A percentile compares a stretch with the other conserved stretches of the same genome.
Evolutionary conservation across 1,140 invertebrate genomes (phyloP).

Genomic region (Phortica variegata): DNA sequence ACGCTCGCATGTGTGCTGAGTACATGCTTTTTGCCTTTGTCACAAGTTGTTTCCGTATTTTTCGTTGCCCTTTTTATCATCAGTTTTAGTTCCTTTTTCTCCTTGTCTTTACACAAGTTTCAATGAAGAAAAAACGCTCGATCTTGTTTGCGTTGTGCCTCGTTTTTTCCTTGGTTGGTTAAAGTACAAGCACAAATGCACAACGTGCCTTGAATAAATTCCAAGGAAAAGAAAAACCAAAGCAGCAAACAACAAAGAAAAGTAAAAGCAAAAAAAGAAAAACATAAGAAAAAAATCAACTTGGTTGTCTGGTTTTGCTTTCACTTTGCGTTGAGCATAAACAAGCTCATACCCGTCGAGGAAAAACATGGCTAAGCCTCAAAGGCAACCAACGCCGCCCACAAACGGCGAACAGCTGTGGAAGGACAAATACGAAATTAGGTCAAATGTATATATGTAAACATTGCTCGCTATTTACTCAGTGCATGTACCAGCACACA

Average conservation of each 20-base stretch:
- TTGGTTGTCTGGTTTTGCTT: no score
- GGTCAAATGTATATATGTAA: constrained; percentile 44
- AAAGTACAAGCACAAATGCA: constrained; percentile 1
- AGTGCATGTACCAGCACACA: no score
- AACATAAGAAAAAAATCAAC: constrained; percentile 16
- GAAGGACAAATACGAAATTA: constrained; percentile 43
- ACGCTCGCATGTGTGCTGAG: no score
- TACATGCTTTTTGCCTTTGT: no score
- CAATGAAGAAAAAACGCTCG: constrained; percentile 27
- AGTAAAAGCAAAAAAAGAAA: constrained; percentile 26
- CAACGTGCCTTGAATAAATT: constrained; percentile 47
- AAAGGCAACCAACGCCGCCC: no score
- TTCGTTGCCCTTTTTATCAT: no score
- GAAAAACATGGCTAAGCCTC: no score
- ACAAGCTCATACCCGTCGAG: no score
- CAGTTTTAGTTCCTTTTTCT: constrained; percentile 32
- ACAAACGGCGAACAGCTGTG: constrained; percentile 36
- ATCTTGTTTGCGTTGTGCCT: no score
- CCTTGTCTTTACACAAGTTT: constrained; percentile 24
- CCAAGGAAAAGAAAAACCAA: constrained; percentile 13
- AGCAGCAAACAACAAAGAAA: constrained; percentile 11
- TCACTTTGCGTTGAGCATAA: no score
- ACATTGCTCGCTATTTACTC: no score
- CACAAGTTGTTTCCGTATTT: constrained; percentile 24
- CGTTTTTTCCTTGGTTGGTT: no score